Conservation (phyloP, 2,113 vertebrate genomes). For the Lophochroa leadbeateri region DNA sequence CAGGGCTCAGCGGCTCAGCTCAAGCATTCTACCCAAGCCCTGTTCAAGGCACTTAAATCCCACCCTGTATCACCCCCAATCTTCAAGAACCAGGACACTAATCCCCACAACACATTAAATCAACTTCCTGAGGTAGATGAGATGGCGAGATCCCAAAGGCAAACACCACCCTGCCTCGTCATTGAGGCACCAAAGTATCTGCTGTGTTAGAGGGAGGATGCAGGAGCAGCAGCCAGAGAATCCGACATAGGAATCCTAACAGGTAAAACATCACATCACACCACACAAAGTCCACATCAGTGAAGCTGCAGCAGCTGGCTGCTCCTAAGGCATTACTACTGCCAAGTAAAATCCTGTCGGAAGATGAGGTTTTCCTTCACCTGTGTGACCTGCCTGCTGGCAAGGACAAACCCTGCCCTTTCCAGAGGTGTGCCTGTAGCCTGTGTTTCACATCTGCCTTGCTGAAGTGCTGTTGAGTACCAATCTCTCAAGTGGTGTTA, state of each 20-base stretch:
- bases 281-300: fast-evolving
- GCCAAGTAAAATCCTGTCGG: neutral
- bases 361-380: neutral
- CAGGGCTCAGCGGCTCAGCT: neutral
- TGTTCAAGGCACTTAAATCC: neutral
- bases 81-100: neutral
- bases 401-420: neutral
- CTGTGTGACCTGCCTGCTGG: neutral
- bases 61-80: fast-evolving
- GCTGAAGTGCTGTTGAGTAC: neutral
- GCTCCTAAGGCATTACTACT: neutral
- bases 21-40: neutral
- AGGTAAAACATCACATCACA: neutral
- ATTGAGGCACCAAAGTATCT: neutral
- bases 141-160: neutral
- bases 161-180: neutral
- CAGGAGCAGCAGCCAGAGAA: neutral
- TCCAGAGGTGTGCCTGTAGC: neutral
- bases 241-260: fast-evolving
- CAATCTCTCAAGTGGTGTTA: fast-evolving
- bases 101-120: neutral
- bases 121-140: neutral
- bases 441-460: neutral
- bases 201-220: neutral
- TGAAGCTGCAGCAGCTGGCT: neutral